Base-by-base conservation (phyloP, 2,797 vertebrate genomes). In the Manis pentadactyla region DNA sequence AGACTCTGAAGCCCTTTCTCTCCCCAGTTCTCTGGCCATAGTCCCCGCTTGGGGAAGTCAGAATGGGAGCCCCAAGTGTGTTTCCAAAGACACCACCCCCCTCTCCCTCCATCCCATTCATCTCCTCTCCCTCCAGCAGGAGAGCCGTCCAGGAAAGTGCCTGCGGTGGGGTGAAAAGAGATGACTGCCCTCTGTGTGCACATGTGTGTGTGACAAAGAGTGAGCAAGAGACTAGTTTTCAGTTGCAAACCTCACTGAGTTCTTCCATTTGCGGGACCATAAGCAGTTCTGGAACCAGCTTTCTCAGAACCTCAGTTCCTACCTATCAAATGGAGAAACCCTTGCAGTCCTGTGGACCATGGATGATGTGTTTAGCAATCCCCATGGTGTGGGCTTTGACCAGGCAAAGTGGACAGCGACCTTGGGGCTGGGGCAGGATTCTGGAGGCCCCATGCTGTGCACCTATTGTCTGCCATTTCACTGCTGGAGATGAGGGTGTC, bases 321-420 rank as follows among this genome's bases (percentile, higher is more conserved):
- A 0, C 23, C 13, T 66, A 3, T 69, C 37, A 9, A 57, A 71
- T 1, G 49, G 87, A 68, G 71, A 89, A 37, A 39, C 23, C 37
- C 64, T 4, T 14, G 14, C 0, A 3, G 5, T 23, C 23, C 37
- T 78, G 51, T 39, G 37, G 8, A 34, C 74, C 14, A 0, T 4
- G 29, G 57, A 3, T 18, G 71, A 23, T 53, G 5, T 29, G 23
- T 9, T 78, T 15, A 90, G 31, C 37, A 18, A 25, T 59, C 37
- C 1, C 0, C 27, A 3, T 1, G 37, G 39, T 19, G 59, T 53
- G 19, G 12, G 39, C 23, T 3, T 23, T 2, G 4, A 7, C 34
- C 37, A n/a, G 23, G 39, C 68, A 31, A 57, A 23, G 13, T 31
- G 25, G 82, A 82, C 4, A 2, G 87, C 11, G 34, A 27, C 51